These are phyloP conservation scores for Portunus trituberculatus DNA, from an alignment of 1,140 invertebrate species.

Conservation along the genomic window DNA sequence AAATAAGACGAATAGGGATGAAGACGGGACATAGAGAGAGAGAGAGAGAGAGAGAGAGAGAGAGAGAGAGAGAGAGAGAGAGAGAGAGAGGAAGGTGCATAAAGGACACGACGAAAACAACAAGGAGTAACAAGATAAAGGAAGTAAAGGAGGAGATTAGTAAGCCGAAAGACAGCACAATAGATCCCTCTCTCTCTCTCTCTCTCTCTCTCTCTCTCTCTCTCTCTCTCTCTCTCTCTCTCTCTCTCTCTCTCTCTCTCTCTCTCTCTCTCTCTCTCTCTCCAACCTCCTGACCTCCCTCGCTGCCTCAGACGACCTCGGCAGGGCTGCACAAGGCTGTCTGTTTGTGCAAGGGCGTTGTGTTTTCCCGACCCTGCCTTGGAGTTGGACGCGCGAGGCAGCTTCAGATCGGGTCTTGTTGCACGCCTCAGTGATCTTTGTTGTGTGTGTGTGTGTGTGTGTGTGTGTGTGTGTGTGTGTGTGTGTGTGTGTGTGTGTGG, in stretches of 20 bases:
- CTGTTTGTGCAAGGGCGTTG: neutral
- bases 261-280: neutral
- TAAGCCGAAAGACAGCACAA: no score
- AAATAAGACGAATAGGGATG: no score
- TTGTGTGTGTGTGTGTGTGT: neutral
- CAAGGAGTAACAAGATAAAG: no score
- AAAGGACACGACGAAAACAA: no score
- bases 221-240: neutral
- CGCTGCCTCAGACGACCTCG: neutral
- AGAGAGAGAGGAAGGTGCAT: no score
- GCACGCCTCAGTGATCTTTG: neutral
- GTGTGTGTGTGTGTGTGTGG: neutral
- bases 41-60: no score
- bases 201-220: neutral
- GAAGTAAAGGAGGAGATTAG: no score
- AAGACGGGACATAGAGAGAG: no score
- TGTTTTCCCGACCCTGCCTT: neutral
- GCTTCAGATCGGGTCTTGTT: no score
- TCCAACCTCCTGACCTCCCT: neutral
- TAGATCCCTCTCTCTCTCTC: neutral
- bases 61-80: no score
- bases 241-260: neutral
- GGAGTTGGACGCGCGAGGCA: no score
- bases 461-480: neutral
- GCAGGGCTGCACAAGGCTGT: neutral